Base-by-base conservation (phyloP, 2,113 vertebrate species). In the Sardina pilchardus region DNA sequence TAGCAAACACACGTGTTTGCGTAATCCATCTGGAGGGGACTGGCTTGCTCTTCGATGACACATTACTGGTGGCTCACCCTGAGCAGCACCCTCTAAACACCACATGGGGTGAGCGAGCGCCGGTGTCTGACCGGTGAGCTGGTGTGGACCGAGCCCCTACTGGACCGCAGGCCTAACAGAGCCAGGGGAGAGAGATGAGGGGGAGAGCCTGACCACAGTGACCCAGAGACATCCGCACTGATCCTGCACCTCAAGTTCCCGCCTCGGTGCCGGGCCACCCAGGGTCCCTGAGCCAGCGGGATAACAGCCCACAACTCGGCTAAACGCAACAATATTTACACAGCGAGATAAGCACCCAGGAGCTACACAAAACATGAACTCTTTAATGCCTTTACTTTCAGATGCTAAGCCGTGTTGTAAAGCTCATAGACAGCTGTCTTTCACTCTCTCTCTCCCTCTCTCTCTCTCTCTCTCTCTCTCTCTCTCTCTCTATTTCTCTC, bases 361-460 rank as follows among this genome's bases (percentile, higher is more conserved):
- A 84, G 86, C 34, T 43, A 44, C 19, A 9, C n/a, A 44, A 75
- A 85, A 83, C 83, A 87, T 85, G 83, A 85, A 78, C 63, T 85
- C 83, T 83, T 14, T 85, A 81, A 82, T 71, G 81, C 81, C 59
- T 53, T 21, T 63, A 82, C 83, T 87, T 42, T 82, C 43, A 85
- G 34, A 87, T 59, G 43, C 83, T 85, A 48, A 71, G 24, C 78
- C 43, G 26, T 85, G 56, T 53, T 45, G 48, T 26, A 24, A 43
- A 71, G 26, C 2, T 47, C 26, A 24, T 4, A 8, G 36, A 81
- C 39, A 43, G 16, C 80, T 45, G 17, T 39, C 42, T 9, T 50
- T 45, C 82, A 6, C 53, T 43, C 36, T 63, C 83, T 26, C 34
- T 84, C 83, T 67, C 39, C 67, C 83, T 24, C 83, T 84, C 53